Conservation (phyloP, 2,797 vertebrate genomes). For the Otolemur crassicaudatus region DNA sequence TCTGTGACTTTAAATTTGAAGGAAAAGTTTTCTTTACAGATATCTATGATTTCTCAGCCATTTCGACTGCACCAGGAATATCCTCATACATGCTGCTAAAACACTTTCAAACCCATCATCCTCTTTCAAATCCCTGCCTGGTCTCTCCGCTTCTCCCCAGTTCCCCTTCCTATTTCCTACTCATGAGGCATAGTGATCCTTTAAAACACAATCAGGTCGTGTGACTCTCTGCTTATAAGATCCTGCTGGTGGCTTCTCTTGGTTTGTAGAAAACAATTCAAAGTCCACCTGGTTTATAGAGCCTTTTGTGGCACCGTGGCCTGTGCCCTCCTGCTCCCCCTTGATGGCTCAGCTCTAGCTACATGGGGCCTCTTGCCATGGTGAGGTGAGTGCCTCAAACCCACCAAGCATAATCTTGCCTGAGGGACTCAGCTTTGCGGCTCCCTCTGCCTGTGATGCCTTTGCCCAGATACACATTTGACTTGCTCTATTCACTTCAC, state of each 20-base stretch:
- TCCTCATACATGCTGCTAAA: not conserved
- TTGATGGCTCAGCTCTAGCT: not conserved
- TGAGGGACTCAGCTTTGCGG: not conserved
- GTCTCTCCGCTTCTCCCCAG: not conserved
- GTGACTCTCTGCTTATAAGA: not conserved
- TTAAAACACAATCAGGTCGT: not conserved
- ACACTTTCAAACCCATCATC: not conserved
- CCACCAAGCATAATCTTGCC: not conserved
- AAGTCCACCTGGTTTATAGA: not conserved
- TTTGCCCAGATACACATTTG: not conserved
- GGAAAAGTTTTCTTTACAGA: not conserved
- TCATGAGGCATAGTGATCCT: not conserved
- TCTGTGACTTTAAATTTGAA: not conserved
- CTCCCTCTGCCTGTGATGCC: not conserved
- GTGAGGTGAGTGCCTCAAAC: not conserved
- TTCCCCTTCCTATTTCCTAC: not conserved
- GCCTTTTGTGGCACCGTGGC: not conserved
- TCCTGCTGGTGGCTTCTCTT: not conserved
- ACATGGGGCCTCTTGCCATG: not conserved
- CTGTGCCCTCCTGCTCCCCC: not conserved
- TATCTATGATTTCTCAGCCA: not conserved
- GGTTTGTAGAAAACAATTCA: not conserved
- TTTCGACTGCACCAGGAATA: not conserved
- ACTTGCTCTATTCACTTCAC: not conserved
- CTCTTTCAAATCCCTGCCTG: not conserved